Evolutionary conservation across 2,113 vertebrate genomes (phyloP), one percentile per base, ranked within the genome.

Genomic region (Oreotragus oreotragus): DNA sequence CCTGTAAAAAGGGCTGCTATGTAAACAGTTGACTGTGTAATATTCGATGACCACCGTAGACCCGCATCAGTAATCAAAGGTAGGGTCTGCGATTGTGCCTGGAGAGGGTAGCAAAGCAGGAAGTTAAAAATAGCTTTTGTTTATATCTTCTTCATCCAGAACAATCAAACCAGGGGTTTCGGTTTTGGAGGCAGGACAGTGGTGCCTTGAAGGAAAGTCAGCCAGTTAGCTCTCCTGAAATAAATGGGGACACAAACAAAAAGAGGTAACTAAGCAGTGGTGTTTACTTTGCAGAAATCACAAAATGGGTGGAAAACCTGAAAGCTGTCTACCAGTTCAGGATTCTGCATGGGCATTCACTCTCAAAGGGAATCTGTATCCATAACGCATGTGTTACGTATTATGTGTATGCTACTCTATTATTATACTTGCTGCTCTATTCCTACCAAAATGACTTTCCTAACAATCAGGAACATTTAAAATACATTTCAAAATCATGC

Each of bases 21-120:
- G 98, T 99, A 99, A 99, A 99, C 98, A 98, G 98, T 99, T 99
- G 98, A 98, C 98, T 98, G 98, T 98, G 98, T 96, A 97, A 98
- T 98, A 98, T 96, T 98, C 92, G 98, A 98, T 96, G 97, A 98
- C 98, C 98, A 98, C 97, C 90, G 95, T 95, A 97, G 98, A 97
- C 60, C 51, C 66, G 91, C 97, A 76, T 77, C 84, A n/a, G 97
- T 97, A 99, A 99, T 98, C 98, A 98, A 99, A 99, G 97, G 97
- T 97, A 92, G 90, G 53, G 62, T 95, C 84, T 91, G 90, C 45
- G 17, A 39, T 93, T 60, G 25, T 0, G n/a, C 88, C n/a, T 33
- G 85, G 66, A 39, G 60, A 39, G 47, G 28, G 88, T 96, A 92
- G 89, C 93, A 95, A 92, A 25, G 49, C 91, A 93, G 81, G 16